These are phyloP conservation scores for Drosophila biarmipes DNA, from an alignment of 1,140 invertebrate genomes.

Conservation along the genomic window DNA sequence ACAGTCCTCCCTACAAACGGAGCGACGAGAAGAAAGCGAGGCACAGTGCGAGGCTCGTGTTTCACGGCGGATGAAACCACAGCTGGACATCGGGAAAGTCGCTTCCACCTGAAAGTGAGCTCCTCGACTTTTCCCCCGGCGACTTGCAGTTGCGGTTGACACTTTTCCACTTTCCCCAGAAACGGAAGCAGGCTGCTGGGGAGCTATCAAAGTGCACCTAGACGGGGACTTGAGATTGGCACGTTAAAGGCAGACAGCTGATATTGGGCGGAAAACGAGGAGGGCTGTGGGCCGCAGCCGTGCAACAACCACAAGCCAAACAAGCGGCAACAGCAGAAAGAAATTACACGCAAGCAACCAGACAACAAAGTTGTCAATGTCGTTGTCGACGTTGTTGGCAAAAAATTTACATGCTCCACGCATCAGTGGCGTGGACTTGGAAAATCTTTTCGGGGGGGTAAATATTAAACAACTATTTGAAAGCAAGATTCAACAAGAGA, in stretches of 20 bases:
- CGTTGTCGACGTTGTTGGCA: constrained; percentile 43
- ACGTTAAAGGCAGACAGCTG: constrained; percentile 50
- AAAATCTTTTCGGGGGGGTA: not conserved
- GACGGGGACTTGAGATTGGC: constrained; percentile 54
- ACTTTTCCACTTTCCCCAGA: constrained; percentile 18
- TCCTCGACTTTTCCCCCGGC: constrained; percentile 10
- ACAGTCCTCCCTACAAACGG: not conserved
- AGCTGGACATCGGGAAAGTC: constrained; percentile 25
- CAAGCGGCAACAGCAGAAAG: constrained; percentile 66
- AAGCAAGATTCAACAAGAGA: too few species aligned
- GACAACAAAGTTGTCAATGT: constrained; percentile 69
- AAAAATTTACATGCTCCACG: constrained; percentile 24
- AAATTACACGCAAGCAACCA: constrained; percentile 62
- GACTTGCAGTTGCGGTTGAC: constrained; percentile 53
- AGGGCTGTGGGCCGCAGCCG: constrained; percentile 17
- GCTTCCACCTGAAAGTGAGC: constrained; percentile 16
- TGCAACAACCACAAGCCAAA: constrained; percentile 65
- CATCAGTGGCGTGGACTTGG: not conserved
- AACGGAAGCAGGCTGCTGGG: constrained; percentile 16
- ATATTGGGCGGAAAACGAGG: not conserved
- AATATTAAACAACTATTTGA: too few species aligned
- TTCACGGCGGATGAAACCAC: not conserved
- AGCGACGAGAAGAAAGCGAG: not conserved
- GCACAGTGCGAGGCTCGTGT: constrained; percentile 1
- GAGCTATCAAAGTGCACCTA: constrained; percentile 64